phyloP scores from a whole-genome alignment of 2,113 vertebrate genomes.

The Dasyornis broadbenti region DNA sequence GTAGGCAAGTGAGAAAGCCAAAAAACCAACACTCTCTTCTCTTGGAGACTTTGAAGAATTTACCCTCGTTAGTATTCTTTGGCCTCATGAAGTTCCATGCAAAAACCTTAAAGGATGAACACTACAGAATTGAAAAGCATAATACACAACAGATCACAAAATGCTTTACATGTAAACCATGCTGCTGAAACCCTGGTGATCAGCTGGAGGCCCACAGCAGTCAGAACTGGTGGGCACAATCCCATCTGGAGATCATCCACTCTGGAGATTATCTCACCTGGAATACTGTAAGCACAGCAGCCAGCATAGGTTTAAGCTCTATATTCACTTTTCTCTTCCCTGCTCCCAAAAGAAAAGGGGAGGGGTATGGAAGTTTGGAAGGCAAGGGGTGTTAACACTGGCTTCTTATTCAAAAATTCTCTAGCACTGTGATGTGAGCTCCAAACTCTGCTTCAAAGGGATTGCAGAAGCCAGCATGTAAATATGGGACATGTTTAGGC shows the following conservation, averaged over 20 bases:
- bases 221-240: background rate
- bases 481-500: background rate
- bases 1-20: background rate
- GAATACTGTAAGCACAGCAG: background rate
- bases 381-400: background rate
- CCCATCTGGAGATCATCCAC: background rate
- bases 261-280: background rate
- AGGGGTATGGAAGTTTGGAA: too few relatives aligned
- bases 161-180: background rate
- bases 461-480: background rate
- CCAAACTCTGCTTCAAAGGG: background rate
- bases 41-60: background rate
- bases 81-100: background rate
- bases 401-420: background rate
- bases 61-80: background rate
- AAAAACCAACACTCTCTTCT: background rate
- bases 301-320: background rate
- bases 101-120: background rate
- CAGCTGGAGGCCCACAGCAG: background rate
- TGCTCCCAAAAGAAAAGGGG: background rate
- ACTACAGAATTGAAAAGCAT: background rate
- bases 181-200: background rate
- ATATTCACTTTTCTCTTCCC: background rate
- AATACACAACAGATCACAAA: background rate
- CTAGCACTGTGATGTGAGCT: background rate